A percentile compares a stretch with the other conserved stretches of the same genome.
phyloP scores from a whole-genome alignment of 2,113 vertebrate genomes.

The Thalassarche chlororhynchos region DNA sequence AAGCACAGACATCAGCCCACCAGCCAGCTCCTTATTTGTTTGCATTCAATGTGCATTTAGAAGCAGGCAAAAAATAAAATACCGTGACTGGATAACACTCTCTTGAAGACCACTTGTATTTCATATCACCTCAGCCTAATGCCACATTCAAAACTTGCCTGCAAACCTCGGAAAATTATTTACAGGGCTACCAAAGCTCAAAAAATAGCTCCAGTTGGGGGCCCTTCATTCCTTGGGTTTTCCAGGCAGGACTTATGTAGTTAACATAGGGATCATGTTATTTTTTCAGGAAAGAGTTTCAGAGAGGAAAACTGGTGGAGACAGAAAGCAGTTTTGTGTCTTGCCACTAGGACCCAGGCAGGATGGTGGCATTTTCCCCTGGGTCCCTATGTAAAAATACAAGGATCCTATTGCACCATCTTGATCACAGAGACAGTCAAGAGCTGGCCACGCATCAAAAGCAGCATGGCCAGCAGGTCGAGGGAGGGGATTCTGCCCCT shows the following conservation, averaged over 20 bases:
- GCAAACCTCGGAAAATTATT: background rate
- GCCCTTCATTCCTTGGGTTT: background rate
- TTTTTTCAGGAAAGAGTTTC: background rate
- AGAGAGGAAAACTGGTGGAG: background rate
- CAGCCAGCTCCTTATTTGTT: background rate
- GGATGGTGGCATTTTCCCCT: background rate
- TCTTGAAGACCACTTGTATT: background rate
- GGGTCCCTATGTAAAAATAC: background rate
- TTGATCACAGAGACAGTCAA: background rate
- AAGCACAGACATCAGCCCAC: background rate
- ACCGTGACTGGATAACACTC: background rate
- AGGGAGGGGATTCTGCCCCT: background rate
- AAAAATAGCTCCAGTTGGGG: background rate
- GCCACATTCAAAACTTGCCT: background rate
- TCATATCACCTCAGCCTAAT: background rate
- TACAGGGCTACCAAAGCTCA: background rate
- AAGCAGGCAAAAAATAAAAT: background rate
- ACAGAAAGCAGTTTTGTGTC: background rate
- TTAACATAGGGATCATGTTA: background rate
- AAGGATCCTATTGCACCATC: background rate
- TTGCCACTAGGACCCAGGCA: background rate
- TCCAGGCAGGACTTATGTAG: background rate
- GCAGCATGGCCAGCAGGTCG: background rate
- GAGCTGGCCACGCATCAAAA: background rate
- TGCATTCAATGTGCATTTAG: background rate